phyloP scores from a whole-genome alignment of 2,888 invertebrate genomes.

The Cataglyphis cursor region DNA sequence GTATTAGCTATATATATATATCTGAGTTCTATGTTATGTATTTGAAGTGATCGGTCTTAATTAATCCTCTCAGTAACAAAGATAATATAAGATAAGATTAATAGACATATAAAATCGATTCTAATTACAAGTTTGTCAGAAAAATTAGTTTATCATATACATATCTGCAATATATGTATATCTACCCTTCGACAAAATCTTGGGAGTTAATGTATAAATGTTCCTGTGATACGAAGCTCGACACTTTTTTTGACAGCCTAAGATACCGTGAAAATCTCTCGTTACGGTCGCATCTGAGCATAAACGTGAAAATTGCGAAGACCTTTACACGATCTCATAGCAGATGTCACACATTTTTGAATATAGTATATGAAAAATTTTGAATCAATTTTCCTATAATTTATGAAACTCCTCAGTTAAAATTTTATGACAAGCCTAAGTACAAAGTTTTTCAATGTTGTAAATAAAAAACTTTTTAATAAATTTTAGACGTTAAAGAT shows the following conservation, averaged over 20 bases:
- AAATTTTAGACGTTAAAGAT: background rate
- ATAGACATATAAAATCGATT: background rate
- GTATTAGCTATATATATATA: background rate
- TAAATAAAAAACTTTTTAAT: background rate
- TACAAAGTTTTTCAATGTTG: background rate
- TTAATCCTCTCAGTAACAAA: slow-evolving; percentile 15
- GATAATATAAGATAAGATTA: no score
- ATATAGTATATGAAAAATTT: background rate
- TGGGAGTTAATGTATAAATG: background rate
- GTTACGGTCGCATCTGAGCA: background rate
- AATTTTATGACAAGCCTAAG: slow-evolving; percentile 3
- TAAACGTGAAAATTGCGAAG: slow-evolving; percentile 1
- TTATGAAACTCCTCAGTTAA: background rate
- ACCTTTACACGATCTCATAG: background rate
- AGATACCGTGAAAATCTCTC: background rate
- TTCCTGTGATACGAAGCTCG: background rate
- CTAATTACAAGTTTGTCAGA: background rate
- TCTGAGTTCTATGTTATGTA: background rate
- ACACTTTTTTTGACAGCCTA: background rate
- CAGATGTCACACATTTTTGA: background rate
- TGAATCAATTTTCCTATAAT: background rate
- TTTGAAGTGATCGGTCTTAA: slow-evolving; percentile 5
- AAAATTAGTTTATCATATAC: background rate
- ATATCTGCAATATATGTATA: background rate
- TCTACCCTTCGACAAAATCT: slow-evolving; percentile 7